These are phyloP conservation scores for Spinibarbus caldwelli DNA, from an alignment of 2,797 vertebrate species.

Conservation along the genomic window DNA sequence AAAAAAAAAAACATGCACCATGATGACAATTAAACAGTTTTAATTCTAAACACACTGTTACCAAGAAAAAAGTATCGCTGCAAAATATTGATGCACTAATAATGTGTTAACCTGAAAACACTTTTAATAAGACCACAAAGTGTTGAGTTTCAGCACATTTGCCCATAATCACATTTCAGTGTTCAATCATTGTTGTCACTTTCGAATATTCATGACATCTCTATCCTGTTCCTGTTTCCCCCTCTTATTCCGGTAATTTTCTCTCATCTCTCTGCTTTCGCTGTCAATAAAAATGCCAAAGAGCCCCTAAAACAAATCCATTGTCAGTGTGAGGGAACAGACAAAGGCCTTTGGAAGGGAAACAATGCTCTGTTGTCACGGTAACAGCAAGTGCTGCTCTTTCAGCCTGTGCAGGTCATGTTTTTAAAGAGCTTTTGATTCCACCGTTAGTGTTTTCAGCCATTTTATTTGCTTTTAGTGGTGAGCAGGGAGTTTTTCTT, in stretches of 20 bases:
- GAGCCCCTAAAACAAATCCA: background rate
- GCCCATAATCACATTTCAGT: background rate
- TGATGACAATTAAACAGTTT: background rate
- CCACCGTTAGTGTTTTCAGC: background rate
- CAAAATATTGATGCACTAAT: background rate
- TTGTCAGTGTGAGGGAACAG: background rate
- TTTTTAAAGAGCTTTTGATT: conserved; percentile 27
- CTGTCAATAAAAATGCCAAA: conserved; percentile 10
- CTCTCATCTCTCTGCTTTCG: background rate
- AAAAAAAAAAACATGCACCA: background rate
- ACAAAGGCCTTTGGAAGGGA: background rate
- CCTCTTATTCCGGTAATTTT: background rate
- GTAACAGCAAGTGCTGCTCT: conserved; percentile 11
- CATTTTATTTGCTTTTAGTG: conserved; percentile 40
- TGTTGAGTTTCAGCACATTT: background rate
- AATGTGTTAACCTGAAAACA: background rate
- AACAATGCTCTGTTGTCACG: conserved; percentile 14
- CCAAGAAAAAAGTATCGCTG: background rate
- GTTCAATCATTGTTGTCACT: background rate
- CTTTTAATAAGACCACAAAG: background rate
- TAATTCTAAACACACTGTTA: background rate
- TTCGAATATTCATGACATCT: background rate
- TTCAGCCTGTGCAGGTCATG: background rate
- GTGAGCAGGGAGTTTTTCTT: background rate
- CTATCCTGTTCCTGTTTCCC: background rate